Evolutionary conservation across 2,888 invertebrate genomes (phyloP).

Genomic region (Trichogramma evanescens): DNA sequence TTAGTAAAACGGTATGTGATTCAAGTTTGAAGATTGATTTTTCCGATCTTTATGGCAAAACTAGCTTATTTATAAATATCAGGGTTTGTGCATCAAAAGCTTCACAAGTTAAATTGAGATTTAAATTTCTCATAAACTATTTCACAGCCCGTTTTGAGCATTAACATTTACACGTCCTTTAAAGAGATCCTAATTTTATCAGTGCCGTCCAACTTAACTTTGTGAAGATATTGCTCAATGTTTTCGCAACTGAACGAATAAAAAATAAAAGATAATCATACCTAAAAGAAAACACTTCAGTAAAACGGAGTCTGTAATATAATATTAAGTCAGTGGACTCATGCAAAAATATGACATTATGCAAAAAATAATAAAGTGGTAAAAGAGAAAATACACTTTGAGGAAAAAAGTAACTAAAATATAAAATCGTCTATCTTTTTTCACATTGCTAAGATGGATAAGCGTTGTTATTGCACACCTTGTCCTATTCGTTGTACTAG

Average conservation of each 20-base stretch:
- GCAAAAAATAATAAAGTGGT: too few species aligned
- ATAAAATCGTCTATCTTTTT: conserved; percentile 17
- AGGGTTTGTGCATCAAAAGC: conserved; percentile 4
- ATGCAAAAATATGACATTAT: not conserved
- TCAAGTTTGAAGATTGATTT: conserved; percentile 1
- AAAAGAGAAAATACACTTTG: too few species aligned
- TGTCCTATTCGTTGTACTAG: not conserved
- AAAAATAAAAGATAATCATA: conserved; percentile 20
- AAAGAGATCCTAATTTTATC: conserved; percentile 46
- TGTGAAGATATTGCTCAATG: conserved; percentile 45
- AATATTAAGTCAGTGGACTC: conserved; percentile 14
- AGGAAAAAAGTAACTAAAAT: not conserved
- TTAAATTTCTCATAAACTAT: conserved; percentile 11
- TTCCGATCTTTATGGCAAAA: not conserved
- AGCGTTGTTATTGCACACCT: conserved; percentile 21
- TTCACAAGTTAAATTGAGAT: conserved; percentile 8
- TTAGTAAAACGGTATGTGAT: conserved; percentile 11
- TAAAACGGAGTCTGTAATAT: conserved; percentile 11
- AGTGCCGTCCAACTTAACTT: conserved; percentile 48
- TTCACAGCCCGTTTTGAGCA: conserved; percentile 20
- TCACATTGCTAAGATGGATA: conserved; percentile 26
- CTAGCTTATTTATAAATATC: not conserved
- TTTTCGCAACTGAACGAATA: conserved; percentile 40
- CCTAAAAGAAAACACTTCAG: not conserved
- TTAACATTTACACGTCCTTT: conserved; percentile 38